phyloP scores from a whole-genome alignment of 1,140 invertebrate species.

The Polypedilum pembai region DNA sequence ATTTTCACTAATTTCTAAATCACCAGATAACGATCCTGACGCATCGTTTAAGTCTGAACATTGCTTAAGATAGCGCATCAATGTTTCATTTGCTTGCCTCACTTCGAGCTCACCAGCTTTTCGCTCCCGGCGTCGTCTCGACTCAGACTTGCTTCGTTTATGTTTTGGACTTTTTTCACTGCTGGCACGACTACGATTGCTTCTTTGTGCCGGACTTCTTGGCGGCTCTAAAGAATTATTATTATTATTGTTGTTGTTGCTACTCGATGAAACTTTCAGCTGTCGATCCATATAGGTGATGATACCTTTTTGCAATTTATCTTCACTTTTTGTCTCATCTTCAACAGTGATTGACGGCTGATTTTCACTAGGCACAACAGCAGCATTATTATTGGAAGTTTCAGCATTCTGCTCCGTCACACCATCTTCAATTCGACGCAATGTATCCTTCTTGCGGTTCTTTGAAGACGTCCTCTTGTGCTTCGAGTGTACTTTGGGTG shows the following conservation, averaged over 20 bases:
- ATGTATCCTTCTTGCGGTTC: neutral
- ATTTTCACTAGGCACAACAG: neutral
- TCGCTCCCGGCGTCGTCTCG: constrained; percentile 38
- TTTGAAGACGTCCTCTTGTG: constrained; percentile 8
- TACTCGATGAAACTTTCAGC: constrained; percentile 35
- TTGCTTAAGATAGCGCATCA: constrained; percentile 43
- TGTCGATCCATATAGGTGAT: constrained; percentile 42
- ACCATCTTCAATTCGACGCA: neutral
- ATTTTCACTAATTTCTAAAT: constrained; percentile 43
- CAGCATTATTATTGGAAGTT: neutral
- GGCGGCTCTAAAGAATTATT: constrained; percentile 39
- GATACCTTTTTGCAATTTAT: constrained; percentile 39
- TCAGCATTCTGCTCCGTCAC: neutral
- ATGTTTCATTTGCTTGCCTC: constrained; percentile 42
- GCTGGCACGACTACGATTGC: constrained; percentile 39
- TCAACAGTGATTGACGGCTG: neutral
- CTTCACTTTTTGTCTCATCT: neutral
- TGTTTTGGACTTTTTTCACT: constrained; percentile 43
- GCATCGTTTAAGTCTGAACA: constrained; percentile 44
- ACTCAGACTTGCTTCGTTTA: constrained; percentile 44
- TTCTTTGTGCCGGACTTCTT: constrained; percentile 43
- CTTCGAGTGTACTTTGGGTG: constrained; percentile 20
- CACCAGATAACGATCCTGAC: constrained; percentile 38
- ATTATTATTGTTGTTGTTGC: constrained; percentile 31
- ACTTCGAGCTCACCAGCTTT: constrained; percentile 44